phyloP scores from a whole-genome alignment of 2,888 invertebrate genomes.

The Trichopoda pennipes region DNA sequence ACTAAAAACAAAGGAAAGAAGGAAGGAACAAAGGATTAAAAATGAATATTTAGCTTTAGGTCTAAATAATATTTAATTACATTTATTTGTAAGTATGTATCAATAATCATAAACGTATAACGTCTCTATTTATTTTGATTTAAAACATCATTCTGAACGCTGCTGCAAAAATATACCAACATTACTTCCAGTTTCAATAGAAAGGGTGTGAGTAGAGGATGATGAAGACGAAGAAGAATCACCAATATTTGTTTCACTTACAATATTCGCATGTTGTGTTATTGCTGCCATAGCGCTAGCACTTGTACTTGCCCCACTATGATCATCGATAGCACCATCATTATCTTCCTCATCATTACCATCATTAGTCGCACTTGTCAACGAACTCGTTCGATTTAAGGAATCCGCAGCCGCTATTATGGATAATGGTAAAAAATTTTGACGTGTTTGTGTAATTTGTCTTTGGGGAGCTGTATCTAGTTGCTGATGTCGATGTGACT shows the following conservation, averaged over 20 bases:
- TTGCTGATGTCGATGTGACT: constrained; percentile 41
- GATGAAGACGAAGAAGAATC: constrained; percentile 19
- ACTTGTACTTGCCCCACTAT: constrained; percentile 55
- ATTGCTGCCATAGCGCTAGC: constrained; percentile 44
- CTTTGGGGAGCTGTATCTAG: constrained; percentile 22
- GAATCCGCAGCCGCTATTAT: constrained; percentile 11
- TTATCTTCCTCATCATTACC: constrained; percentile 20
- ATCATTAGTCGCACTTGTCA: neutral
- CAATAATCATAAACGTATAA: constrained; percentile 27
- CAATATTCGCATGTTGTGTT: constrained; percentile 10
- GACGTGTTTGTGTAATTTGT: constrained; percentile 8
- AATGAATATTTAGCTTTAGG: constrained; percentile 15
- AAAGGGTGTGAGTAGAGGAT: constrained; percentile 17
- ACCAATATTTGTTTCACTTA: constrained; percentile 12
- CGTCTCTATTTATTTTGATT: constrained; percentile 30
- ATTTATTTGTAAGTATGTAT: constrained; percentile 31
- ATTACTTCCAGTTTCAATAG: constrained; percentile 27
- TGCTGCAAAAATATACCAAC: constrained; percentile 52
- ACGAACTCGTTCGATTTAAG: constrained; percentile 12
- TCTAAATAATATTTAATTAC: constrained; percentile 32
- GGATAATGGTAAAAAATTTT: constrained; percentile 10
- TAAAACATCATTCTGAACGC: constrained; percentile 55
- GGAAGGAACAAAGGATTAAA: neutral
- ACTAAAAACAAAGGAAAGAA: neutral
- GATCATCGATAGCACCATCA: constrained; percentile 25